Percentiles rank a stretch among this genome's conserved stretches.
These are phyloP conservation scores for Ceyx margarethae DNA, from an alignment of 2,113 vertebrate genomes.

Conservation along the genomic window DNA sequence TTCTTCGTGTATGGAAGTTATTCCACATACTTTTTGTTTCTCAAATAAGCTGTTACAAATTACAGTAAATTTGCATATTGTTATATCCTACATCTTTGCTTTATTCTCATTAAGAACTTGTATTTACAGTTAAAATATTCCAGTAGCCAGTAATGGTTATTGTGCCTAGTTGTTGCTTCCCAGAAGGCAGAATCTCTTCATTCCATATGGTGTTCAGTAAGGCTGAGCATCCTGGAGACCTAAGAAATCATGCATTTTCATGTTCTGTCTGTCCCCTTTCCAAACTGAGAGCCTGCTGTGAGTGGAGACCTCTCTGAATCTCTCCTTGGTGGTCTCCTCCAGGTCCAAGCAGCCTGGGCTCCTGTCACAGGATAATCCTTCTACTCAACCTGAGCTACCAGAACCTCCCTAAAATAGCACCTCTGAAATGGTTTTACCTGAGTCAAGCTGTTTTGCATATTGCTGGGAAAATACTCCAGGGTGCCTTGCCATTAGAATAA, in stretches of 20 bases:
- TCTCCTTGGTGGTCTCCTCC: neutral
- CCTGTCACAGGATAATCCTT: neutral
- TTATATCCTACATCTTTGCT: neutral
- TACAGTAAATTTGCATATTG: neutral
- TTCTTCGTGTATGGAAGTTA: too few relatives aligned
- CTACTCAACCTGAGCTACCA: neutral
- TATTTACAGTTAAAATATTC: slow-evolving; percentile 12
- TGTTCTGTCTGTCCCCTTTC: neutral
- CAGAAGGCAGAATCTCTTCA: slow-evolving; percentile 18
- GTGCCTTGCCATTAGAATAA: neutral
- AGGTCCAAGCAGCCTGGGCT: neutral
- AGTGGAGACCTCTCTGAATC: neutral
- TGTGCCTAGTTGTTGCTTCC: slow-evolving; percentile 6
- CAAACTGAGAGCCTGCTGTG: neutral
- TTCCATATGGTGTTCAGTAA: neutral
- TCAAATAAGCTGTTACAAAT: neutral
- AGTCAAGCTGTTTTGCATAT: neutral
- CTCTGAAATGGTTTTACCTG: neutral
- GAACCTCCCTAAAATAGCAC: neutral
- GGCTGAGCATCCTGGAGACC: neutral
- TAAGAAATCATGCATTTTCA: neutral
- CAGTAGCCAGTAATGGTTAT: neutral
- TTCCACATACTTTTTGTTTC: neutral
- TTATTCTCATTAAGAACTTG: neutral
- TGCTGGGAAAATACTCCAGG: neutral